Conservation (phyloP, 2,888 invertebrate species). For the Brachycybe producta region DNA sequence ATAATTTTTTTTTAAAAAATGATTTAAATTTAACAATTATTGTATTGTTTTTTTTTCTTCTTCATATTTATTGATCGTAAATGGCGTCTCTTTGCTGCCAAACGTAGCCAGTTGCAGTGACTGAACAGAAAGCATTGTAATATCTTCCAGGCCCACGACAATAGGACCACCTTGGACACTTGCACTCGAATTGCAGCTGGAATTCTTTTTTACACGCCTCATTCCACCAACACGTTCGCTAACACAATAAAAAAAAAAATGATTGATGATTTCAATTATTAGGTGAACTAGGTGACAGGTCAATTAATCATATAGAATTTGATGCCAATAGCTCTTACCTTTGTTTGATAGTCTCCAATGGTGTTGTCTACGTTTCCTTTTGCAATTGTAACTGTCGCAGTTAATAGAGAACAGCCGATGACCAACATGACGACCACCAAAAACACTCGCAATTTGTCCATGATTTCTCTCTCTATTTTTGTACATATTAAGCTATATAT, state of each 20-base stretch:
- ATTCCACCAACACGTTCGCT: slow-evolving; percentile 90
- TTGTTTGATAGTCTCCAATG: too few relatives aligned
- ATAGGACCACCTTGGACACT: slow-evolving; percentile 76
- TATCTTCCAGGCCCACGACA: slow-evolving; percentile 77
- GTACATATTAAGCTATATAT: too few relatives aligned
- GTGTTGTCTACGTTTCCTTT: too few relatives aligned
- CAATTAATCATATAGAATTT: not conserved
- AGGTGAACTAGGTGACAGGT: not conserved
- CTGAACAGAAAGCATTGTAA: slow-evolving; percentile 79
- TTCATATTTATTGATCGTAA: slow-evolving; percentile 31
- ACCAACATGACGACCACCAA: too few relatives aligned
- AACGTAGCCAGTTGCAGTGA: slow-evolving; percentile 79
- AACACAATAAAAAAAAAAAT: slow-evolving; percentile 33
- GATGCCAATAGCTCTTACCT: too few relatives aligned
- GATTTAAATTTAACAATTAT: too few relatives aligned
- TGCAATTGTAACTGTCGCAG: too few relatives aligned
- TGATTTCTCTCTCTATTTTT: too few relatives aligned
- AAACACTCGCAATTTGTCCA: too few relatives aligned
- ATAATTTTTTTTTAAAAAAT: too few relatives aligned
- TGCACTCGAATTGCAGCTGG: slow-evolving; percentile 70
- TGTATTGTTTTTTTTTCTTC: too few relatives aligned
- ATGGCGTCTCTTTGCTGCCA: slow-evolving; percentile 53
- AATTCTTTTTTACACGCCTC: slow-evolving; percentile 87
- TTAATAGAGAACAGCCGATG: too few relatives aligned
- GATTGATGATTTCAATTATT: not conserved